Evolutionary conservation across 1,140 invertebrate species (phyloP).

Genomic region (Drosophila asahinai): DNA sequence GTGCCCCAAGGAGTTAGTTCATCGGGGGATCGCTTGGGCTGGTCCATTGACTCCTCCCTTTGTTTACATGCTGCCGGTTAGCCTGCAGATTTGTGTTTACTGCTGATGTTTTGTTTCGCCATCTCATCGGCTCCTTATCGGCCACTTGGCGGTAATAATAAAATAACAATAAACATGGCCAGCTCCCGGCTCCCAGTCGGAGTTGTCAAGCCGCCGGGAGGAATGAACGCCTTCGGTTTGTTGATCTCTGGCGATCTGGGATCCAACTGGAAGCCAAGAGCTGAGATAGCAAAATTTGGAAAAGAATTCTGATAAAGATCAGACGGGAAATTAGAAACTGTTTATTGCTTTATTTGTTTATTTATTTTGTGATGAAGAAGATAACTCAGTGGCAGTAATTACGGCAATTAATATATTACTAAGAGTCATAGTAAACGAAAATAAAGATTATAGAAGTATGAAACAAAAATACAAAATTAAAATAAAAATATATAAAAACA

Average conservation of each 20-base stretch:
- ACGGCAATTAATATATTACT: no score
- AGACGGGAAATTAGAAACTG: conserved; percentile 18
- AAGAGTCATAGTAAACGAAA: no score
- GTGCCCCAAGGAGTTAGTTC: conserved; percentile 13
- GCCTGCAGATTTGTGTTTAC: conserved; percentile 34
- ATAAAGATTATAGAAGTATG: no score
- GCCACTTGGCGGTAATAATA: conserved; percentile 46
- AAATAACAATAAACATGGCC: conserved; percentile 54
- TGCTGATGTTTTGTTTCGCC: conserved; percentile 21
- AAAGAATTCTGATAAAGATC: not conserved
- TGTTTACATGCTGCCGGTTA: conserved; percentile 49
- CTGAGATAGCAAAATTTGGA: conserved; percentile 28
- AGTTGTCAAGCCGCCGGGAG: conserved; percentile 49
- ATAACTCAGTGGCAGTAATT: not conserved
- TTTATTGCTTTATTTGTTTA: conserved; percentile 2
- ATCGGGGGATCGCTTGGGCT: not conserved
- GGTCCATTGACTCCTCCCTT: conserved; percentile 35
- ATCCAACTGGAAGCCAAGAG: conserved; percentile 1
- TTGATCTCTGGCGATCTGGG: conserved; percentile 50
- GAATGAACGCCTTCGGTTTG: conserved; percentile 59
- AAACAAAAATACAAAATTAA: no score
- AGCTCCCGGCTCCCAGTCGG: conserved; percentile 24
- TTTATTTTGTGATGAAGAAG: not conserved
- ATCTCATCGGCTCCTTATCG: conserved; percentile 59
- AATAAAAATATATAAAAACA: no score